phyloP scores from a whole-genome alignment of 2,888 invertebrate species.

The Yponomeuta evonymella region DNA sequence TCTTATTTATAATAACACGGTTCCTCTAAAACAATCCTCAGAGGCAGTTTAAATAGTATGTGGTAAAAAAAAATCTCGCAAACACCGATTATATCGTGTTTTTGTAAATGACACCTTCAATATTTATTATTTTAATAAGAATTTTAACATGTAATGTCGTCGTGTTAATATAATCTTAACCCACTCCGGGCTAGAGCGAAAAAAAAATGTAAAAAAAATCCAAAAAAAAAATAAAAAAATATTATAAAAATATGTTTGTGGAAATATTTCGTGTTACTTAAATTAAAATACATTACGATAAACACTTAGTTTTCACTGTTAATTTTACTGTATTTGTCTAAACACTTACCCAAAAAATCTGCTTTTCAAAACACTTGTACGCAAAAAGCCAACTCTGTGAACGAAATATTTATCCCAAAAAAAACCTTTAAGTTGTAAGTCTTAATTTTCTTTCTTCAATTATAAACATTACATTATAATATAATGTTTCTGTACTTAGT shows the following conservation, averaged over 20 bases:
- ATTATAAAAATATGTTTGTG: constrained; percentile 37
- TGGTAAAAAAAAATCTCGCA: no score
- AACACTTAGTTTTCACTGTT: constrained; percentile 20
- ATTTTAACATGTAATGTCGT: constrained; percentile 53
- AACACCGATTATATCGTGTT: no score
- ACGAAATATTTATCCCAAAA: constrained; percentile 4
- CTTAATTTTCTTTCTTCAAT: not conserved
- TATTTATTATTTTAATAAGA: constrained; percentile 38
- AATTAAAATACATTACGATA: constrained; percentile 36
- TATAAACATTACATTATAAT: not conserved
- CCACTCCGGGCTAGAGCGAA: constrained; percentile 63
- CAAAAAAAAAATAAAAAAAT: constrained; percentile 32
- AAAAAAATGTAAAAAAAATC: constrained; percentile 36
- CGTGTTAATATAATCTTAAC: constrained; percentile 42
- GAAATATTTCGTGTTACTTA: constrained; percentile 42
- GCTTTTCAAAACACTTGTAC: constrained; percentile 33
- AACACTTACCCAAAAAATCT: not conserved
- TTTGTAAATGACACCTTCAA: not conserved
- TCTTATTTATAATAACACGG: no score
- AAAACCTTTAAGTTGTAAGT: constrained; percentile 2
- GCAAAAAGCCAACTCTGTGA: constrained; percentile 15
- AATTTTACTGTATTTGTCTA: not conserved
- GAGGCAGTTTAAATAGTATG: no score
- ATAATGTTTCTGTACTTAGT: not conserved
- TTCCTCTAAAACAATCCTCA: no score